Evolutionary conservation across 2,113 vertebrate species (phyloP), one percentile per base, ranked within the genome.

Genomic region (Cathartes aura): DNA sequence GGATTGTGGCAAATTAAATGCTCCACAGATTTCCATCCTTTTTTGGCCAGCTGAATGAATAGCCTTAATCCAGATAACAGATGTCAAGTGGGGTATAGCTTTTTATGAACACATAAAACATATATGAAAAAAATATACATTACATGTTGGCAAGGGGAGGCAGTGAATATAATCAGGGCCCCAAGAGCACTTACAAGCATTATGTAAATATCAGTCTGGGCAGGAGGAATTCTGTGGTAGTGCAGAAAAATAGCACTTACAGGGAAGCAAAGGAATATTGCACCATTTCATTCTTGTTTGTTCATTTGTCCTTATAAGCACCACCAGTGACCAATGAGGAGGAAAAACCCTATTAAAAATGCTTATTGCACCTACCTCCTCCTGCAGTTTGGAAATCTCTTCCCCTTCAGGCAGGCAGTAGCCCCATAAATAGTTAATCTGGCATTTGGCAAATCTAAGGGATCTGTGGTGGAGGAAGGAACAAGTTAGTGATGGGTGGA

Each of bases 381-480:
- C 40, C 23, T 89, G 72, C 42, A 53, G 17, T 52, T 87, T 84
- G 27, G 13, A 42, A 12, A 40, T n/a, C 91, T 85, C 40, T 87
- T 75, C 34, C 36, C 47, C 17, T 79, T 88, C 22, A 56, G 52
- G 26, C 48, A 76, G 56, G 26, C 26, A 91, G 16, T 19, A 60
- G 36, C 13, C 19, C 52, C 4, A 5, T 52, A 76, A 93, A 73
- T 4, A 62, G 90, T 92, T 96, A 87, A 96, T 53, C 30, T 93
- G 73, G 30, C 48, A 42, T 53, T 85, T 97, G 84, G 71, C 78
- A 80, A 12, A 38, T 24, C 40, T 68, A 75, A 82, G 23, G 15
- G 56, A 11, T 40, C 34, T 45, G 43, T 82, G 52, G 43, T 76
- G 53, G 92, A 95, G 95, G 96, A 95, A 97, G 87, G 91, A 97